phyloP scores from a whole-genome alignment of 2,888 invertebrate species.

The Emmelina monodactyla region DNA sequence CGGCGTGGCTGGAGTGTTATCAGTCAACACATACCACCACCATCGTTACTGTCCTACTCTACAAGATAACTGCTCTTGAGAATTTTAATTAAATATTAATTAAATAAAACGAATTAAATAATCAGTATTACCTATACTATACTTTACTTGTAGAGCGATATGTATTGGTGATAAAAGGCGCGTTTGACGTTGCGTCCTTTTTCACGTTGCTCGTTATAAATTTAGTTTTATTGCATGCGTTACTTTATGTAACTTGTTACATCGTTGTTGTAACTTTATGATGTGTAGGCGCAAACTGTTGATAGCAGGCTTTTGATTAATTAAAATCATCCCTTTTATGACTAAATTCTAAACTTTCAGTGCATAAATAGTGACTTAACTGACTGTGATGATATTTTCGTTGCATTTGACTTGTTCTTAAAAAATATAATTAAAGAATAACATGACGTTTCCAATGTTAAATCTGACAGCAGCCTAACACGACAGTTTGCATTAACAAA shows the following conservation, averaged over 20 bases:
- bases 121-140: conserved; percentile 59
- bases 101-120: conserved; percentile 64
- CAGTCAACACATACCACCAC: conserved; percentile 58
- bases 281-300: conserved; percentile 30
- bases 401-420: not conserved
- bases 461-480: conserved; percentile 31
- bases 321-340: not conserved
- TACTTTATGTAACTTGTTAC: conserved; percentile 21
- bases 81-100: conserved; percentile 67
- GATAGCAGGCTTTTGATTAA: conserved; percentile 15
- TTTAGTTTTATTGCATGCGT: conserved; percentile 26
- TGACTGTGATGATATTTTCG: too few species aligned
- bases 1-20: conserved; percentile 42
- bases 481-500: conserved; percentile 37
- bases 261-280: conserved; percentile 8
- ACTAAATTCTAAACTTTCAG: too few species aligned
- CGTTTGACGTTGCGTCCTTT: conserved; percentile 15
- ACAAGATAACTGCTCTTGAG: conserved; percentile 61
- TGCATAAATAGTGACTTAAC: too few species aligned
- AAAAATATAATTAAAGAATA: not conserved
- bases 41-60: conserved; percentile 66
- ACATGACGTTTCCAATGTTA: conserved; percentile 1
- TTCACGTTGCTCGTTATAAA: conserved; percentile 20
- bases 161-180: conserved; percentile 36
- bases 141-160: conserved; percentile 45